A percentile compares a stretch with the other conserved stretches of the same genome.
Evolutionary conservation across 2,888 invertebrate genomes (phyloP).

Genomic region (Anticlea derivata): DNA sequence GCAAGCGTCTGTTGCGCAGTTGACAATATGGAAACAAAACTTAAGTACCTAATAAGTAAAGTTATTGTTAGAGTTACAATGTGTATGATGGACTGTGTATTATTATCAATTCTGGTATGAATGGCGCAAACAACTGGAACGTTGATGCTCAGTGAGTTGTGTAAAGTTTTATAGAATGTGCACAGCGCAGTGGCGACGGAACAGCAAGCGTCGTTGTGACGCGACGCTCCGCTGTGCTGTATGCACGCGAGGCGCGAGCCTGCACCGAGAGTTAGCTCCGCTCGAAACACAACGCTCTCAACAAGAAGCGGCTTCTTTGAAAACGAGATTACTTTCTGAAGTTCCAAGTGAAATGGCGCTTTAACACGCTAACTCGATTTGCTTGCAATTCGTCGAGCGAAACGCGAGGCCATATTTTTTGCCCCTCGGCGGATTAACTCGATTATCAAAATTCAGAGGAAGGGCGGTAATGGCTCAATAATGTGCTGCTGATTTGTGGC

Average conservation of each 20-base stretch:
- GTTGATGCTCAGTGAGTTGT: no score
- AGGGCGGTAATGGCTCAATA: slow-evolving; percentile 51
- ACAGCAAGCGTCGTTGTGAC: no score
- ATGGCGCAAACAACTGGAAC: no score
- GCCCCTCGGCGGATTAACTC: slow-evolving; percentile 50
- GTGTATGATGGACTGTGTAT: no score
- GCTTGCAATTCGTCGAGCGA: slow-evolving; percentile 44
- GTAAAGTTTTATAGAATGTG: no score
- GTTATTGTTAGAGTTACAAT: no score
- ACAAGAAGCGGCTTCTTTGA: slow-evolving; percentile 24
- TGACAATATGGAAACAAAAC: no score
- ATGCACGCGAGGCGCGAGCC: neutral
- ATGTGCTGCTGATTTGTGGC: slow-evolving; percentile 47
- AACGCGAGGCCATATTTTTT: slow-evolving; percentile 45
- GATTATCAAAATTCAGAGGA: slow-evolving; percentile 55
- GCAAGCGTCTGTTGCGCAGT: no score
- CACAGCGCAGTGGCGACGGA: no score
- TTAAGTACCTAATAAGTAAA: no score
- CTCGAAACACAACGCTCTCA: neutral
- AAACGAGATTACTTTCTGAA: slow-evolving; percentile 61
- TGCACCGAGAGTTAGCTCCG: neutral
- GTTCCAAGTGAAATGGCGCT: slow-evolving; percentile 57
- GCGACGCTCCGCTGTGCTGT: no score
- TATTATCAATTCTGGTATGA: no score
- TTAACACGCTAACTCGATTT: slow-evolving; percentile 63